Conservation (phyloP, 1,140 invertebrate genomes). For the Saccostrea cuccullata region DNA sequence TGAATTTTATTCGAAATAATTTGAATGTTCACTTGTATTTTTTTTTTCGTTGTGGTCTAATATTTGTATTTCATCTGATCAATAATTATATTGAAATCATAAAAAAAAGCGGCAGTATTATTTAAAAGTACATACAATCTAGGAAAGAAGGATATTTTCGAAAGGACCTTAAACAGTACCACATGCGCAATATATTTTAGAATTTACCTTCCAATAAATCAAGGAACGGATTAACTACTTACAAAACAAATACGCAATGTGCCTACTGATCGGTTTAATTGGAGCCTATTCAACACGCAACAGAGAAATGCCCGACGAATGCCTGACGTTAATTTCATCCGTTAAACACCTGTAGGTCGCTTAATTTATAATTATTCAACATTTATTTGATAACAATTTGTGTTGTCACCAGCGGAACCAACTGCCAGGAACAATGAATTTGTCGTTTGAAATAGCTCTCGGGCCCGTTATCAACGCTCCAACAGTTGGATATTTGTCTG, state of each 20-base stretch:
- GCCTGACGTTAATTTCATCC: slow-evolving; percentile 28
- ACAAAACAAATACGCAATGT: slow-evolving; percentile 21
- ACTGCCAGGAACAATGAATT: slow-evolving; percentile 30
- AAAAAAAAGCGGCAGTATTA: too few species aligned
- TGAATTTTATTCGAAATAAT: too few species aligned
- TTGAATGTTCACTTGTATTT: too few species aligned
- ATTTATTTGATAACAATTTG: slow-evolving; percentile 38
- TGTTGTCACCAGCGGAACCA: background rate
- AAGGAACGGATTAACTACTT: background rate
- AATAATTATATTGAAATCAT: too few species aligned
- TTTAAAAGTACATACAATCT: too few species aligned
- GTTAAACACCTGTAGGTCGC: slow-evolving; percentile 33
- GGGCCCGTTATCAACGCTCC: background rate
- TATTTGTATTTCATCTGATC: too few species aligned
- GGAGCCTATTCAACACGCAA: background rate
- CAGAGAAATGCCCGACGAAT: background rate
- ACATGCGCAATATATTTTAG: background rate
- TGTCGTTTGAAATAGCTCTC: slow-evolving; percentile 19
- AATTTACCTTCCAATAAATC: slow-evolving; percentile 12
- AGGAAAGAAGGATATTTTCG: too few species aligned
- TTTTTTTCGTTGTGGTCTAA: too few species aligned
- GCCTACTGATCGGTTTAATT: slow-evolving; percentile 15
- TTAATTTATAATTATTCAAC: slow-evolving; percentile 44
- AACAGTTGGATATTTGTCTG: slow-evolving; percentile 10
- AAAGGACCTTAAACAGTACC: background rate